phyloP scores from a whole-genome alignment of 1,140 invertebrate species.

The Plodia interpunctella region DNA sequence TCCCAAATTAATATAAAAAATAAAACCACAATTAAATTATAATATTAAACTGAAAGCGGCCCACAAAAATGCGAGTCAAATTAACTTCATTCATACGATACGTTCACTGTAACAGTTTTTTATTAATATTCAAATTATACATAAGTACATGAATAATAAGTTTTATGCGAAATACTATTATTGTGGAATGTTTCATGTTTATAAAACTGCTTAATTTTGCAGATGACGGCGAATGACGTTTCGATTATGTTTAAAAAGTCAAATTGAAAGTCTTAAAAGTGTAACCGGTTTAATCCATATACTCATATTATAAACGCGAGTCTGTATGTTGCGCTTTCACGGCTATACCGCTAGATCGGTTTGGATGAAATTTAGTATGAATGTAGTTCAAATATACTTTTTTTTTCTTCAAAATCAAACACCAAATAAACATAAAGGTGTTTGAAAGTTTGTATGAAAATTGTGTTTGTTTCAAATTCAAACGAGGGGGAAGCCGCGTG shows the following conservation, averaged over 20 bases:
- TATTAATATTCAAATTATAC: slow-evolving; percentile 3
- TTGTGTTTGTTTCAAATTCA: too few relatives aligned
- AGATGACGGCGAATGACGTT: neutral
- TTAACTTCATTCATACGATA: neutral
- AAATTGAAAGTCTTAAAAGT: neutral
- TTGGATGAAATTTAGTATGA: too few relatives aligned
- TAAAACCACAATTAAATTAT: neutral
- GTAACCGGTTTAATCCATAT: neutral
- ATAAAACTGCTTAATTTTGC: slow-evolving; percentile 1
- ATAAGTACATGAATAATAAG: slow-evolving; percentile 5
- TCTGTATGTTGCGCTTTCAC: neutral
- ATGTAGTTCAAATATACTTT: too few relatives aligned
- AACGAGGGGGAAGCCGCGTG: too few relatives aligned
- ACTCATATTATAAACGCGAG: neutral
- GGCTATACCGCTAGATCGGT: too few relatives aligned
- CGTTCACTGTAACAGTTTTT: neutral
- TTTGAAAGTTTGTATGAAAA: too few relatives aligned
- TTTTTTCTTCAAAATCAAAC: too few relatives aligned
- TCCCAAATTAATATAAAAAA: too few relatives aligned
- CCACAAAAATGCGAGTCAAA: neutral
- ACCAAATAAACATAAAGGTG: too few relatives aligned
- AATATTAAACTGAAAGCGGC: neutral
- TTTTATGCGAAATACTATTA: neutral
- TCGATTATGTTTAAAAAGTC: slow-evolving; percentile 5
- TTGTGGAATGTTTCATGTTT: slow-evolving; percentile 2